Conservation (phyloP, 2,888 invertebrate genomes). For the Scaptomyza tumidula region DNA sequence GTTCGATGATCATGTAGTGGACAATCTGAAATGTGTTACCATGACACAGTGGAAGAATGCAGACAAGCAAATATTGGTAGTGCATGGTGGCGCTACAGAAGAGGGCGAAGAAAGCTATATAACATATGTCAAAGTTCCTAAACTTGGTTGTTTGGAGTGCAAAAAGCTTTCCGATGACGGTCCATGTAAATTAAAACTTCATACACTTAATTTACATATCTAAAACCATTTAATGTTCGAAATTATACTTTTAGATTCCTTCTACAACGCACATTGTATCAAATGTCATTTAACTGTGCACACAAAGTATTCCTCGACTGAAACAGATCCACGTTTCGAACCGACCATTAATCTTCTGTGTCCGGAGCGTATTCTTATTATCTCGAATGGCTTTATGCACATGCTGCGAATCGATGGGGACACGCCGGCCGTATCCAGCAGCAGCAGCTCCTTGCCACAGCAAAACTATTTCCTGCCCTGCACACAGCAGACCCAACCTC, state of each 20-base stretch:
- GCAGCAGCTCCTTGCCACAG: constrained; percentile 35
- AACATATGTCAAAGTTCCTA: constrained; percentile 86
- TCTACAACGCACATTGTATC: constrained; percentile 90
- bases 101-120: constrained; percentile 85
- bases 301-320: constrained; percentile 95
- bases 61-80: constrained; percentile 86
- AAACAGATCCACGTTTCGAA: constrained; percentile 91
- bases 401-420: constrained; percentile 89
- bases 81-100: constrained; percentile 85
- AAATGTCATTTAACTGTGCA: constrained; percentile 96
- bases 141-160: constrained; percentile 87
- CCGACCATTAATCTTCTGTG: constrained; percentile 89
- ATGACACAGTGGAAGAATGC: constrained; percentile 88
- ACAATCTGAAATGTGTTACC: constrained; percentile 87
- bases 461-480: constrained; percentile 45
- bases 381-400: constrained; percentile 94
- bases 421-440: constrained; percentile 55
- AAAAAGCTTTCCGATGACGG: constrained; percentile 84
- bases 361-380: constrained; percentile 91
- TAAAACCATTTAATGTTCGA: background rate
- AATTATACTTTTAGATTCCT: constrained; percentile 84
- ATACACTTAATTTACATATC: too few species aligned
- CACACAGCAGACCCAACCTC: constrained; percentile 61
- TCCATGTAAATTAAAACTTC: constrained; percentile 72
- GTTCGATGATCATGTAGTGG: constrained; percentile 87